Evolutionary conservation across 1,140 invertebrate genomes (phyloP).

Genomic region (Lordiphosa collinella): DNA sequence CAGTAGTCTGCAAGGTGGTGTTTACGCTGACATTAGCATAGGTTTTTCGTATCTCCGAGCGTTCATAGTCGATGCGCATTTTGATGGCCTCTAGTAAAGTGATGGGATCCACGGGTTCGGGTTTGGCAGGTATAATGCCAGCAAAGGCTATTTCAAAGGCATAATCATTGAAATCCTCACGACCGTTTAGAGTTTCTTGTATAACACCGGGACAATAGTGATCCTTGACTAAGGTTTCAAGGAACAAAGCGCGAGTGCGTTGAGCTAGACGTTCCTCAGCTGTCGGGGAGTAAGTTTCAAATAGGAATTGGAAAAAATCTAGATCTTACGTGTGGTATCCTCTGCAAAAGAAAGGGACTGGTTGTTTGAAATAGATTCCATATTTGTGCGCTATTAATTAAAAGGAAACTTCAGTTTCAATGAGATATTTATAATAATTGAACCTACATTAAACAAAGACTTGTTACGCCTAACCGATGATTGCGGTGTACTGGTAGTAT

Average conservation of each 20-base stretch:
- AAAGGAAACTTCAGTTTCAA: no score
- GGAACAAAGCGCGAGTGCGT: conserved; percentile 21
- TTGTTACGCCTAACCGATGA: no score
- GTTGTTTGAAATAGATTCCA: no score
- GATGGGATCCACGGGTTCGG: conserved; percentile 55
- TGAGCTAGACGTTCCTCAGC: conserved; percentile 28
- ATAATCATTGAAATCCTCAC: conserved; percentile 46
- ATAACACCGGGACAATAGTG: conserved; percentile 47
- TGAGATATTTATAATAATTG: no score
- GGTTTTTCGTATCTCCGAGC: conserved; percentile 22
- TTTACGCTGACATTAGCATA: neutral
- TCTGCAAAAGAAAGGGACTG: no score
- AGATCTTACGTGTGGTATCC: neutral
- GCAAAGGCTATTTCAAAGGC: conserved; percentile 47
- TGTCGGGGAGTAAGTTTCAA: no score
- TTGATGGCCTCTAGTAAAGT: conserved; percentile 58
- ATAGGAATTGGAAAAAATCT: no score
- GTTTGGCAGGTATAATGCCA: conserved; percentile 30
- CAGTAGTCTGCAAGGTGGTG: neutral
- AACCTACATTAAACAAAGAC: no score
- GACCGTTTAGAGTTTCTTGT: conserved; percentile 43
- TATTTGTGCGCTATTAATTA: no score
- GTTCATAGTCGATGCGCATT: conserved; percentile 56
- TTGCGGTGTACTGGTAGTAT: no score
- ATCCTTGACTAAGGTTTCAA: conserved; percentile 51